These are phyloP conservation scores for Mastomys coucha DNA, from an alignment of 2,113 vertebrate species.

Conservation along the genomic window DNA sequence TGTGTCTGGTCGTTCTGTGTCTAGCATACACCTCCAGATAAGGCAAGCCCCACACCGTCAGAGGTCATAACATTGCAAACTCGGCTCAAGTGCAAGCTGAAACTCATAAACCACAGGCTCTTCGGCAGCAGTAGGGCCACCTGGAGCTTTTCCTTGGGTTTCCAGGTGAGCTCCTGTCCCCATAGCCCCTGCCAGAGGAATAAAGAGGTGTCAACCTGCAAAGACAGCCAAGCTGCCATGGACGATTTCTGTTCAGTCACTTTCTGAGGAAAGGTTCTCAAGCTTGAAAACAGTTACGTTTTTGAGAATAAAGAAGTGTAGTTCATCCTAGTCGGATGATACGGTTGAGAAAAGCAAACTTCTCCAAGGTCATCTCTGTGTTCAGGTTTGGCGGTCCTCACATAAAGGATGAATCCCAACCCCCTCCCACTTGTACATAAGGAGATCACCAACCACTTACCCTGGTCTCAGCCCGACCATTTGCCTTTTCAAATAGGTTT, in stretches of 20 bases:
- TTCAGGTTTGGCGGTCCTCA: not conserved
- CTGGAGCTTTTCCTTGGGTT: not conserved
- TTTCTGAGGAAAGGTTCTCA: not conserved
- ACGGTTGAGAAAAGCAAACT: not conserved
- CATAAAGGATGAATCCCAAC: not conserved
- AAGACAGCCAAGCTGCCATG: not conserved
- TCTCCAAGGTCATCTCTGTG: not conserved
- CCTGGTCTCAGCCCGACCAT: not conserved
- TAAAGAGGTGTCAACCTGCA: not conserved
- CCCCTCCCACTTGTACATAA: not conserved
- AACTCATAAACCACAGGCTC: not conserved
- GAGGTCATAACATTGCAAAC: not conserved
- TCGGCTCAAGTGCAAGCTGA: not conserved
- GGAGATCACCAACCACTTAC: not conserved
- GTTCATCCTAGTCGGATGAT: not conserved
- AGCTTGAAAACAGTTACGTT: not conserved
- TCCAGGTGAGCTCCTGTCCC: not conserved
- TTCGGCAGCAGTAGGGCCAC: not conserved
- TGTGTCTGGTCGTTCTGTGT: not conserved
- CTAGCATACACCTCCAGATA: not conserved
- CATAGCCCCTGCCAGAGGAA: not conserved
- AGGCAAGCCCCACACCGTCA: not conserved
- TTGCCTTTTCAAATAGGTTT: constrained; percentile 63
- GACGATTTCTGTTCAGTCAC: not conserved
- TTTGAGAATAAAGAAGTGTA: constrained; percentile 37